These are phyloP conservation scores for Sarcophaga carnaria DNA, from an alignment of 2,888 invertebrate species.

Conservation along the genomic window DNA sequence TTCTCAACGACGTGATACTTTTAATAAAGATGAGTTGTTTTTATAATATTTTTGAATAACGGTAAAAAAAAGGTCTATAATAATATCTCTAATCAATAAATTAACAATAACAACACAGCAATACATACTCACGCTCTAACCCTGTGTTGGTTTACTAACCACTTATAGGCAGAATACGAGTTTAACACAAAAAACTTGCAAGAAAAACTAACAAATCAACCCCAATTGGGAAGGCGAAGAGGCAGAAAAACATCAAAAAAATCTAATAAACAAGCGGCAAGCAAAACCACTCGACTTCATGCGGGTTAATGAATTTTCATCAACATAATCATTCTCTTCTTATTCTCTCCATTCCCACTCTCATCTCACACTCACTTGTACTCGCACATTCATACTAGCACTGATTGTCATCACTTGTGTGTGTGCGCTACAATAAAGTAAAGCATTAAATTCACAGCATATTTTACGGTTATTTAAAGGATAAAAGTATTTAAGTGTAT, in stretches of 20 bases:
- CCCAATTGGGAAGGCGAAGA: conserved; percentile 18
- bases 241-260: not conserved
- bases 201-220: conserved; percentile 35
- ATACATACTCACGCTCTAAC: conserved; percentile 17
- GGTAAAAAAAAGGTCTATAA: conserved; percentile 33
- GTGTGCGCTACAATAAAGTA: not conserved
- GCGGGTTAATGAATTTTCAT: conserved; percentile 73
- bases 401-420: no score
- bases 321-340: conserved; percentile 25
- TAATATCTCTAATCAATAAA: conserved; percentile 72
- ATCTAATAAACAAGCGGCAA: conserved; percentile 17
- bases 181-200: conserved; percentile 30
- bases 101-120: conserved; percentile 66
- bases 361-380: no score
- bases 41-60: conserved; percentile 42
- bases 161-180: conserved; percentile 33
- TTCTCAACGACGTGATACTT: conserved; percentile 64
- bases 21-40: conserved; percentile 63
- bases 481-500: not conserved
- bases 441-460: conserved; percentile 45
- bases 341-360: not conserved
- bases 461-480: conserved; percentile 53
- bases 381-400: no score
- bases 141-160: not conserved
- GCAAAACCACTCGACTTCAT: conserved; percentile 68